Base-by-base conservation (phyloP, 2,797 vertebrate genomes). In the Amblyraja radiata region DNA sequence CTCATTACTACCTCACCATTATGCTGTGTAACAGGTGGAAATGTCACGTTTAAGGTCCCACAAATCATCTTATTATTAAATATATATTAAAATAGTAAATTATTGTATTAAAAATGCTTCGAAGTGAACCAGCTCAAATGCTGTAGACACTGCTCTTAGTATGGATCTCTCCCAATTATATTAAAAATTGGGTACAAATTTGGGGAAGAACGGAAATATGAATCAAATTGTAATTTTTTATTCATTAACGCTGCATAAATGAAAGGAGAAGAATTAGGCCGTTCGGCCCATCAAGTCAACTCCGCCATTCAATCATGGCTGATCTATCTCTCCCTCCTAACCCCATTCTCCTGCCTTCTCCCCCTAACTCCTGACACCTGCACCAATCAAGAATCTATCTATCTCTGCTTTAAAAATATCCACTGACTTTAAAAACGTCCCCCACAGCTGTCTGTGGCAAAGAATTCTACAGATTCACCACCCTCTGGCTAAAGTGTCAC, bases 1-100 rank as follows among this genome's bases (percentile, higher is more conserved):
- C 90, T 92, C 90, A 92, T 92, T 92, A 92, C 73, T 92, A 39
- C 46, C 71, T 74, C 46, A 92, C 90, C 76, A 92, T 39, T 76
- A 54, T 76, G 84, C 84, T 68, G 84, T 68, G 68, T 92, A 92
- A 76, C 71, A 14, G 46, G 90, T 92, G 90, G 21, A 92, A 92
- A 92, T 54, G 90, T 92, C 90, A 76, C 88, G 73, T 74, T 76
- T 76, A 58, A 92, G 71, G 71, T 74, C 68, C 73, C 90, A 76
- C 90, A 54, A 54, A 92, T 39, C 46, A 39, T 92, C 68, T 54
- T 46, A 74, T 92, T 92, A 92, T 92, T 46, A 73, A 54, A 92
- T 54, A 76, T 63, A 88, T 92, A 73, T 92, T 92, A 92, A 92
- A 92, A 92, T 73, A 73, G 71, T 6, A 73, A 73, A 73, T 25